Base-by-base conservation (phyloP, 2,797 vertebrate species). In the Carapus acus region DNA sequence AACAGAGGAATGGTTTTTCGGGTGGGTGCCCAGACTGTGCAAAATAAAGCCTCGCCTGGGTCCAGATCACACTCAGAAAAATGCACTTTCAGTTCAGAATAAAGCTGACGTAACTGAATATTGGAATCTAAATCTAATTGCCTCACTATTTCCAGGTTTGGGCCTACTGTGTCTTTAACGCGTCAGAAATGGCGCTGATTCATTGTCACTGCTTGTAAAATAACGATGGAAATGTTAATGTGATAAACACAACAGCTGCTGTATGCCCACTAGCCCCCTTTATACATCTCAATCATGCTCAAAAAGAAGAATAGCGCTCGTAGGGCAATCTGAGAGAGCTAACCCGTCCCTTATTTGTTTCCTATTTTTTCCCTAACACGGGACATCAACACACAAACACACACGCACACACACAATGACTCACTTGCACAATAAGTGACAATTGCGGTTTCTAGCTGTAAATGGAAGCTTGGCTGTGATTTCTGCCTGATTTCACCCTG, bases 301-400 rank as follows among this genome's bases (percentile, higher is more conserved):
- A 7, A 33, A 39, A 33, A 51, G 47, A 62, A 17, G 43, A 49
- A 27, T 17, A 62, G 49, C 15, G 60, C 34, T 59, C 61, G 57
- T 38, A 65, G n/a, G 79, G 83, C 71, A 86, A 85, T 58, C 42
- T 24, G 77, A 86, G 79, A 64, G 53, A 51, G 21, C 38, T 67
- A 77, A 86, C 73, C 74, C 76, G 83, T 83, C 80, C 79, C 80
- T 83, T 4, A 4, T 81, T 79, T 77, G 70, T 70, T 69, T 62
- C 57, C 51, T 31, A n/a, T 48, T 21, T 36, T 2, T 36, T 36
- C 14, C 2, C 44, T 62, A 71, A 64, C 71, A 56, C 75, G 76
- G 65, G 65, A 82, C 74, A 80, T 76, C 58, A 77, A 73, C 75
- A 81, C 48, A 43, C 61, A 48, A 47, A 41, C 54, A 71, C 51